These are phyloP conservation scores for Argya squamiceps DNA, from an alignment of 2,797 vertebrate species.

Conservation along the genomic window DNA sequence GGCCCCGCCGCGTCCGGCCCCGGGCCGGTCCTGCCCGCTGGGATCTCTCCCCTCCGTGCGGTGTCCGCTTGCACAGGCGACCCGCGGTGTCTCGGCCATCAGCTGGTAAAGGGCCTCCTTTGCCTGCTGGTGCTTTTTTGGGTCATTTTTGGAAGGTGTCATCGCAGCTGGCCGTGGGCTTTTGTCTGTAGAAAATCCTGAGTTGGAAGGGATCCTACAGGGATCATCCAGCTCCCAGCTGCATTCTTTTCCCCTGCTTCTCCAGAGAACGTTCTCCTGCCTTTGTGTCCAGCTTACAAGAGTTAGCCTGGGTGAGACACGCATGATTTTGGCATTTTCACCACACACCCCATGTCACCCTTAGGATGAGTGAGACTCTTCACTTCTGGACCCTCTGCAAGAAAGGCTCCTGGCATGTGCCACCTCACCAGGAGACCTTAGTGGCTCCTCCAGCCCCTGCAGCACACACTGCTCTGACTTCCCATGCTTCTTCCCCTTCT, in stretches of 20 bases:
- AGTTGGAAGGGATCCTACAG: neutral
- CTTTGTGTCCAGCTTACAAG: neutral
- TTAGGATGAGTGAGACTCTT: neutral
- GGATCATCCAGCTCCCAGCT: neutral
- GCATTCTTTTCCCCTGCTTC: accelerated
- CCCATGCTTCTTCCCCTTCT: accelerated
- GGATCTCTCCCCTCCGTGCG: too few relatives aligned
- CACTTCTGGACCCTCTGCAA: accelerated
- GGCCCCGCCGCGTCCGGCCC: neutral
- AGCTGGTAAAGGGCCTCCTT: neutral
- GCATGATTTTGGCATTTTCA: neutral
- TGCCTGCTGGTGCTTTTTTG: neutral
- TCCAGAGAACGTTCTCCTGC: accelerated
- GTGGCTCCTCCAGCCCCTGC: too few relatives aligned
- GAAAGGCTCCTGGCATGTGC: neutral
- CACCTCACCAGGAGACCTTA: accelerated
- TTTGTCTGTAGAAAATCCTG: neutral
- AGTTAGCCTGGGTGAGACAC: accelerated
- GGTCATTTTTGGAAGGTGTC: accelerated
- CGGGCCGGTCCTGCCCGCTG: neutral
- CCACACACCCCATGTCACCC: accelerated
- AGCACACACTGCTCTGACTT: neutral
- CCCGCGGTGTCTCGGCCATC: accelerated
- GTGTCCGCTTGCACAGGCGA: accelerated
- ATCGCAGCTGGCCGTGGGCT: accelerated